Percentiles rank a stretch among this genome's conserved stretches.
Evolutionary conservation across 2,888 invertebrate genomes (phyloP).

Genomic region (Hanleya hanleyi): DNA sequence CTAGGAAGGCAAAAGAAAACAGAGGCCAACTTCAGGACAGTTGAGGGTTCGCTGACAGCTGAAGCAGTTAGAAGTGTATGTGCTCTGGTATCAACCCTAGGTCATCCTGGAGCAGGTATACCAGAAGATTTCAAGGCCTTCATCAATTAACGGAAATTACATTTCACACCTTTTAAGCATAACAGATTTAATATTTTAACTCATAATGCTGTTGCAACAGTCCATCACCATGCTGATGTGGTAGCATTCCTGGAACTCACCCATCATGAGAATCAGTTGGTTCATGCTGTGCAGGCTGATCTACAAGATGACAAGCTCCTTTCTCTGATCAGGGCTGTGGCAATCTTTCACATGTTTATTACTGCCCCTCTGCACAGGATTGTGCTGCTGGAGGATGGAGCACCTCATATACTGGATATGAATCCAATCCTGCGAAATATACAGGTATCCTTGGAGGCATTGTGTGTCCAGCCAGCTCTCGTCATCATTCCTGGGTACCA

Average conservation of each 20-base stretch:
- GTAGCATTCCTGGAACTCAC: background rate
- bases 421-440: background rate
- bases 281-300: background rate
- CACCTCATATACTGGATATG: background rate
- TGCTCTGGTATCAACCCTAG: background rate
- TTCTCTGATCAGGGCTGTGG: background rate
- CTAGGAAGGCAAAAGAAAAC: too few relatives aligned
- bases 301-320: background rate
- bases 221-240: background rate
- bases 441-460: background rate
- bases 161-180: background rate
- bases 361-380: background rate
- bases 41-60: background rate
- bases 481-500: background rate
- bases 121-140: background rate
- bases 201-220: background rate
- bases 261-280: background rate
- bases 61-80: background rate
- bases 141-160: background rate
- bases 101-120: background rate
- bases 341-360: background rate
- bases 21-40: too few relatives aligned
- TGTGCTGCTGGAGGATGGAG: background rate
- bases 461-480: too few relatives aligned
- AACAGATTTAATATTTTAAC: background rate